These are phyloP conservation scores for Antennarius striatus DNA, from an alignment of 2,113 vertebrate genomes.

Conservation along the genomic window DNA sequence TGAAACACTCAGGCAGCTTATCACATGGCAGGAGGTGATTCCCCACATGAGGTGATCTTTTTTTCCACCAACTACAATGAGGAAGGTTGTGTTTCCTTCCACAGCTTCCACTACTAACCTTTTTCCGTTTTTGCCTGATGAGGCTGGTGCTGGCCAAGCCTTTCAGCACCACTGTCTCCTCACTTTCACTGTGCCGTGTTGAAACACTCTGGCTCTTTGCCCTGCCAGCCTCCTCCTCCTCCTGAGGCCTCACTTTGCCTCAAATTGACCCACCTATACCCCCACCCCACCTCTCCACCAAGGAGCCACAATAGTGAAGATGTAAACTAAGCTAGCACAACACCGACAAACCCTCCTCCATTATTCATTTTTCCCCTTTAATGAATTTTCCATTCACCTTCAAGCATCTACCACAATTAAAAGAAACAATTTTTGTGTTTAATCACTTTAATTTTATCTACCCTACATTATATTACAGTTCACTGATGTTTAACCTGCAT, in stretches of 20 bases:
- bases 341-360: constrained; percentile 70
- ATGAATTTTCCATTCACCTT: constrained; percentile 82
- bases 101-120: constrained; percentile 36
- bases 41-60: constrained; percentile 27
- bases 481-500: neutral
- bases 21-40: constrained; percentile 38
- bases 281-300: neutral
- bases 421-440: constrained; percentile 47
- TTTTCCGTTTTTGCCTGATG: constrained; percentile 82
- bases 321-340: constrained; percentile 77
- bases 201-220: constrained; percentile 57
- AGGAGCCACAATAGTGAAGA: constrained; percentile 57
- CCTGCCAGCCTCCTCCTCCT: constrained; percentile 37
- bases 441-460: constrained; percentile 54
- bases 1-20: constrained; percentile 26
- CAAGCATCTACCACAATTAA: constrained; percentile 65
- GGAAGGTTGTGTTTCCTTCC: constrained; percentile 55
- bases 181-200: constrained; percentile 70
- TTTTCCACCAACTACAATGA: constrained; percentile 47
- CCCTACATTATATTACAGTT: neutral
- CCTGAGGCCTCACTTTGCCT: constrained; percentile 40
- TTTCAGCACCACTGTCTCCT: constrained; percentile 66
- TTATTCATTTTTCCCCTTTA: constrained; percentile 78
- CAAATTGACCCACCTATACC: constrained; percentile 25
- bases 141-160: constrained; percentile 43